Evolutionary conservation across 2,888 invertebrate species (phyloP).

Genomic region (Thymelicus acteon): DNA sequence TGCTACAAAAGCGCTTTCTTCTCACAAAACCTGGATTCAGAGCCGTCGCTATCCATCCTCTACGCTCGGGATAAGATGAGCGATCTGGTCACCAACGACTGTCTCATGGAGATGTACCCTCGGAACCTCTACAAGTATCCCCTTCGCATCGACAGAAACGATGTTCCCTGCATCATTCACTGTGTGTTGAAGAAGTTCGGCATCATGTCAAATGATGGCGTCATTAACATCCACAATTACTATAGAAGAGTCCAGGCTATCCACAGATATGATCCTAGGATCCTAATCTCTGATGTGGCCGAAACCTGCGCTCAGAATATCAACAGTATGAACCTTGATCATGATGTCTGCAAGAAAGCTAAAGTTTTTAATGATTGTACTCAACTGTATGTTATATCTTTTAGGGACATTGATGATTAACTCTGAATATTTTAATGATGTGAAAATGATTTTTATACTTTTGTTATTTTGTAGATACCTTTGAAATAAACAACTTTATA

Average conservation of each 20-base stretch:
- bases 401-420: conserved; percentile 58
- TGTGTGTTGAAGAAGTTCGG: conserved; percentile 79
- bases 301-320: conserved; percentile 78
- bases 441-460: conserved; percentile 8
- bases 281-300: conserved; percentile 77
- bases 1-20: conserved; percentile 64
- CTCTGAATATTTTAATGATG: not conserved
- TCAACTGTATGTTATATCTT: conserved; percentile 74
- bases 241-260: conserved; percentile 75
- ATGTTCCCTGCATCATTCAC: conserved; percentile 77
- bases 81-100: conserved; percentile 69
- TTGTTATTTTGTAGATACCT: conserved; percentile 8
- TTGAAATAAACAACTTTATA: not conserved
- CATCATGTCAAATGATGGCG: conserved; percentile 76
- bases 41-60: conserved; percentile 70
- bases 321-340: conserved; percentile 75
- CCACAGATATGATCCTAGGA: conserved; percentile 75
- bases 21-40: conserved; percentile 68
- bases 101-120: conserved; percentile 76
- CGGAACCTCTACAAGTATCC: conserved; percentile 74
- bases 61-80: conserved; percentile 74
- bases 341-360: conserved; percentile 78
- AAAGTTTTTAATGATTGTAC: conserved; percentile 80
- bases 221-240: conserved; percentile 74
- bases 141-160: conserved; percentile 69